phyloP scores from a whole-genome alignment of 37 sponge, comb jelly and placozoan species.

The Ephydatia muelleri region DNA sequence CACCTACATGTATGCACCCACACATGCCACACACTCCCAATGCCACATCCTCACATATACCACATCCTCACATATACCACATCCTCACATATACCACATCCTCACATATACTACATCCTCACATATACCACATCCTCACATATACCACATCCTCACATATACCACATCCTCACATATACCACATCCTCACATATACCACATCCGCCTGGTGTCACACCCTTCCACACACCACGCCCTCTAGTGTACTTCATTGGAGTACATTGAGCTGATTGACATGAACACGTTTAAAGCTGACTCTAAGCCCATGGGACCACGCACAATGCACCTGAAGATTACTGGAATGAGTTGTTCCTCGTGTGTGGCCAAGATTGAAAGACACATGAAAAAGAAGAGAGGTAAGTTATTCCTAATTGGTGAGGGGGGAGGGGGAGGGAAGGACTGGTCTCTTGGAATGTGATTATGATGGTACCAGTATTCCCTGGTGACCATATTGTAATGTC shows the following conservation, averaged over 20 bases:
- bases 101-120: too few relatives aligned
- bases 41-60: too few relatives aligned
- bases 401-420: background rate
- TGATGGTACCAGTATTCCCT: too few relatives aligned
- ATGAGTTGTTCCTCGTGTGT: slow-evolving; percentile 90
- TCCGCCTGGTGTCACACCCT: too few relatives aligned
- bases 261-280: background rate
- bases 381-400: slow-evolving; percentile 46
- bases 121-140: too few relatives aligned
- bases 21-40: too few relatives aligned
- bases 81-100: too few relatives aligned
- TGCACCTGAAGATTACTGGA: slow-evolving; percentile 42
- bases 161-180: background rate
- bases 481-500: too few relatives aligned
- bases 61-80: too few relatives aligned
- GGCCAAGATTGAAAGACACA: slow-evolving; percentile 61
- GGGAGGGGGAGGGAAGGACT: too few relatives aligned
- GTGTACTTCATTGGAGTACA: background rate
- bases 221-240: background rate
- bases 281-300: background rate
- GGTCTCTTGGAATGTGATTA: too few relatives aligned
- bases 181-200: background rate
- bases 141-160: background rate
- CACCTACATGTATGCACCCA: too few relatives aligned
- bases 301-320: background rate